Percentiles rank a stretch among this genome's conserved stretches.
Conservation (phyloP, 2,797 vertebrate genomes). For the Masticophis lateralis region DNA sequence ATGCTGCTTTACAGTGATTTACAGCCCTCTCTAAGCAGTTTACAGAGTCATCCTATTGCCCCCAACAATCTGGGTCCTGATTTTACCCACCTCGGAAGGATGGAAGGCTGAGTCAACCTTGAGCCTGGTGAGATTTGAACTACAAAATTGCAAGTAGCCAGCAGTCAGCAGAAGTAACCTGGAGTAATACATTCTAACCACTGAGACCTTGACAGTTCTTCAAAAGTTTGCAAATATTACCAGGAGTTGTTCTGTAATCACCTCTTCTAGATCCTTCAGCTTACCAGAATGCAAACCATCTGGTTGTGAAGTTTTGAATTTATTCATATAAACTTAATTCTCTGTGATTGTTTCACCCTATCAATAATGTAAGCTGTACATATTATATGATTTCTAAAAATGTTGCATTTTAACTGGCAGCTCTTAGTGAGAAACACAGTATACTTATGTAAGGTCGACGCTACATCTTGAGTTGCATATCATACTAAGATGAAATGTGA, state of each 20-base stretch:
- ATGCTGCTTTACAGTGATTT: no score
- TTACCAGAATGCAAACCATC: neutral
- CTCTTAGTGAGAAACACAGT: neutral
- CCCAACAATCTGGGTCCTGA: no score
- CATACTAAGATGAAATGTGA: neutral
- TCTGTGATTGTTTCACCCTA: neutral
- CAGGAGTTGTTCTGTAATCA: neutral
- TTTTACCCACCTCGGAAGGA: no score
- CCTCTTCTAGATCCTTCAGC: neutral
- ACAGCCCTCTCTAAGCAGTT: no score
- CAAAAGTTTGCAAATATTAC: neutral
- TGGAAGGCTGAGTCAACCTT: no score
- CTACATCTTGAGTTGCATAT: neutral
- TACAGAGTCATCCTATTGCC: no score
- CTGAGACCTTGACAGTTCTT: neutral
- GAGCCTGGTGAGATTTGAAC: no score
- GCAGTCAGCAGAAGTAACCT: no score
- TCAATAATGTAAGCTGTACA: neutral
- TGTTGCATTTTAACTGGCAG: neutral
- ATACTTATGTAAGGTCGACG: neutral
- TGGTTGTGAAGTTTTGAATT: neutral
- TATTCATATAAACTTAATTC: neutral
- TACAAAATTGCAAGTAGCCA: no score
- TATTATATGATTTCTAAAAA: neutral
- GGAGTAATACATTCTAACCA: no score